These are phyloP conservation scores for Drosophila suboccidentalis DNA, from an alignment of 2,888 invertebrate species.

Conservation along the genomic window DNA sequence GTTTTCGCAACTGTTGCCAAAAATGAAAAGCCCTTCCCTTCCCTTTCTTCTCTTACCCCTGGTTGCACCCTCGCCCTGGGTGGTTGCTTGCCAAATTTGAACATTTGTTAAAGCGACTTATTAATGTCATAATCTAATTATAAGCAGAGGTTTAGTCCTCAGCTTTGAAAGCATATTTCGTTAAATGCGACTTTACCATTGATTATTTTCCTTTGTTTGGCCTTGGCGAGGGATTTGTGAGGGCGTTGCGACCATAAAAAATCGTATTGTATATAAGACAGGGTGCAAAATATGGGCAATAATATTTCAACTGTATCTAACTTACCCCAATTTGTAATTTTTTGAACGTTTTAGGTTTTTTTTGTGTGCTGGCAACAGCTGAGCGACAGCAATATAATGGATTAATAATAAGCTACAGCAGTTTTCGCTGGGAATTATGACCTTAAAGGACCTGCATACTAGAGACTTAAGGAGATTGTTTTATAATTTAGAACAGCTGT, in stretches of 20 bases:
- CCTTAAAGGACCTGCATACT: slow-evolving; percentile 10
- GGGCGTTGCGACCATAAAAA: slow-evolving; percentile 47
- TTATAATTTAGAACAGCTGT: slow-evolving; percentile 8
- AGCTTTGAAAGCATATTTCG: slow-evolving; percentile 58
- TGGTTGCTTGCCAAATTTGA: slow-evolving; percentile 56
- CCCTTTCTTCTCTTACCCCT: no score
- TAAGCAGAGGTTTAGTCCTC: slow-evolving; percentile 59
- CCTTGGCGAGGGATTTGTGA: slow-evolving; percentile 9
- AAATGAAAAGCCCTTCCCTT: slow-evolving; percentile 19
- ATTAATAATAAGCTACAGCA: slow-evolving; percentile 59
- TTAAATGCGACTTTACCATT: slow-evolving; percentile 52
- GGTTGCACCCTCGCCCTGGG: neutral
- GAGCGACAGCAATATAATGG: slow-evolving; percentile 52
- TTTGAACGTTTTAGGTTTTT: slow-evolving; percentile 4
- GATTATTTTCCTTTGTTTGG: slow-evolving; percentile 52
- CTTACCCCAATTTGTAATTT: slow-evolving; percentile 36
- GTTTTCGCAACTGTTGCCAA: slow-evolving; percentile 77
- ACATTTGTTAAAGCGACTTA: slow-evolving; percentile 78
- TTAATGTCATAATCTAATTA: slow-evolving; percentile 79
- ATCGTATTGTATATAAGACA: slow-evolving; percentile 7
- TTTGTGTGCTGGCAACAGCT: slow-evolving; percentile 49
- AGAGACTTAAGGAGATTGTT: slow-evolving; percentile 8
- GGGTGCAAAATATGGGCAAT: slow-evolving; percentile 56
- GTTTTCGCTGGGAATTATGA: slow-evolving; percentile 20
- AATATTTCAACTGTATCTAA: slow-evolving; percentile 38